Base-by-base conservation (phyloP, 2,113 vertebrate species). In the Sapayoa aenigma region DNA sequence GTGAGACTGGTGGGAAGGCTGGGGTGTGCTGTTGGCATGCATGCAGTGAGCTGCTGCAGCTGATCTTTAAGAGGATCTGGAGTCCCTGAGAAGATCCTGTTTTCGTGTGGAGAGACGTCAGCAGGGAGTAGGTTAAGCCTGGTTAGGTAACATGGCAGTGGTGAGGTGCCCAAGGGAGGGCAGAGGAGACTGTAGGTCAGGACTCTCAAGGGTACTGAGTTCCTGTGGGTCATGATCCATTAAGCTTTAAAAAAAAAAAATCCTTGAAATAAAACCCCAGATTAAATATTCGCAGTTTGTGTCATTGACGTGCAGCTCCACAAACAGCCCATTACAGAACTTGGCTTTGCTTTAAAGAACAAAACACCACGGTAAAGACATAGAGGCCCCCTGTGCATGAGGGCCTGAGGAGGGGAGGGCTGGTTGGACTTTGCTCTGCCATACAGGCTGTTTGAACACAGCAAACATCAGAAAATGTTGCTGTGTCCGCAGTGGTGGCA, bases 71-170 rank as follows among this genome's bases (percentile, higher is more conserved):
- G 96, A 96, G 91, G 97, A 86, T 86, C 90, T 85, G 62, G 74
- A 83, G 46, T 50, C 31, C 53, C 79, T 86, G 89, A 76, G 88
- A 28, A 28, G 83, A 72, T 89, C 59, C 84, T 74, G 46, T 75
- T 94, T 89, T 82, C 17, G 6, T 14, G 87, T 24, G 22, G 82
- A 63, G 82, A 85, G 94, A 93, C 88, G 63, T 96, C 87, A 85
- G 91, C 93, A 71, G 90, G 89, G 87, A 84, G 63, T 75, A 88
- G 76, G 91, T 94, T 97, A 97, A 97, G 93, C 92, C 91, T 44
- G 31, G 85, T 96, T 97, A 96, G 96, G 91, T 96, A 96, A 97
- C 33, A 1, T 3, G 42, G 78, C 67, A 21, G 33, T 19, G 7
- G 85, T 77, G 71, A 93, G 59, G 67, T 69, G 69, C 67, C 19